These are phyloP conservation scores for Leptodactylus fallax DNA, from an alignment of 2,797 vertebrate genomes.

Conservation along the genomic window DNA sequence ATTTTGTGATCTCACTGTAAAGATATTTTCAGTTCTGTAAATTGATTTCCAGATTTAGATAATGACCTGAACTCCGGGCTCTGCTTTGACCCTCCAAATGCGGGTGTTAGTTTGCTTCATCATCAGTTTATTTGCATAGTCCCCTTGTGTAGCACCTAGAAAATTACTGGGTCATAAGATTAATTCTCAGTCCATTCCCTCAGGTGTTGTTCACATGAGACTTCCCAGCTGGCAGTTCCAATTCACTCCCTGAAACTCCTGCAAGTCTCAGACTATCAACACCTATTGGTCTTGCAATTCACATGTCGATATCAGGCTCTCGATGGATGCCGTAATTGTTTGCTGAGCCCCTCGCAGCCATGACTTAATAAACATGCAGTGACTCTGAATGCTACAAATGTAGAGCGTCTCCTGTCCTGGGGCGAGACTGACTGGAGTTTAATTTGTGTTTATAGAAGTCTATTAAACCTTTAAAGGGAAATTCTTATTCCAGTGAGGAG, in stretches of 20 bases:
- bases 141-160: not conserved
- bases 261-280: not conserved
- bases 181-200: conserved; percentile 1
- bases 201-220: not conserved
- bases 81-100: not conserved
- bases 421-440: conserved; percentile 2
- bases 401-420: not conserved
- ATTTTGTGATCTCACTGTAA: not conserved
- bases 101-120: not conserved
- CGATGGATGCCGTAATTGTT: not conserved
- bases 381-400: conserved; percentile 1
- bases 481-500: not conserved
- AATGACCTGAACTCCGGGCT: no score
- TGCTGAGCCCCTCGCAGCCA: conserved; percentile 14
- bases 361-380: conserved; percentile 14
- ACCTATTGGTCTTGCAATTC: not conserved
- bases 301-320: not conserved
- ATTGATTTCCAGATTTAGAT: not conserved
- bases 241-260: not conserved
- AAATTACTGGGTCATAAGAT: conserved; percentile 4
- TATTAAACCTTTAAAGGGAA: not conserved
- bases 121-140: not conserved
- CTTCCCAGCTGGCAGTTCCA: not conserved
- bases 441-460: conserved; percentile 18
- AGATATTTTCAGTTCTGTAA: not conserved